Evolutionary conservation across 2,113 vertebrate species (phyloP).

Genomic region (Scolopax mira): DNA sequence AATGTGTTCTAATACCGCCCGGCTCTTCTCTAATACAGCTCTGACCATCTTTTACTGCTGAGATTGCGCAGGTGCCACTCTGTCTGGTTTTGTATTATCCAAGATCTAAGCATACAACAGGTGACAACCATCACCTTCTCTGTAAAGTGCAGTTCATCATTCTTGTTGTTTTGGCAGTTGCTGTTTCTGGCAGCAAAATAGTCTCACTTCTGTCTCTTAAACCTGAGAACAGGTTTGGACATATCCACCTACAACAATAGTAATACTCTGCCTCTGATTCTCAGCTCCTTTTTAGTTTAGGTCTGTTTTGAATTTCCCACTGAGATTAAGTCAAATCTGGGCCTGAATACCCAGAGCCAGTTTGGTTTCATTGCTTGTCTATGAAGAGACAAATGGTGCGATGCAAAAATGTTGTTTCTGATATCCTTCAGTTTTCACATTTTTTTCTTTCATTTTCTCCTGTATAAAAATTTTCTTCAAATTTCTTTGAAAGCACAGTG

Average conservation of each 20-base stretch:
- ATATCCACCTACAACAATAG: not conserved
- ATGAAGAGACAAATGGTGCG: not conserved
- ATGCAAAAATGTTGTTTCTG: not conserved
- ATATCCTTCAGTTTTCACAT: not conserved
- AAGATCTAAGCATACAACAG: not conserved
- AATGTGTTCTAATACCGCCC: not conserved
- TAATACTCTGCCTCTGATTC: not conserved
- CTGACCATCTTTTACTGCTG: not conserved
- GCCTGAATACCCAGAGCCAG: not conserved
- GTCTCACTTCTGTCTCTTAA: not conserved
- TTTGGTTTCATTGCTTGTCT: not conserved
- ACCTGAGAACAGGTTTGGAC: not conserved
- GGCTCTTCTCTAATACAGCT: not conserved
- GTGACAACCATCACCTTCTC: not conserved
- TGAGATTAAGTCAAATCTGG: not conserved
- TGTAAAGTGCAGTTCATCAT: not conserved
- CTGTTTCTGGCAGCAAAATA: not conserved
- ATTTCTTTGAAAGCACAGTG: not conserved
- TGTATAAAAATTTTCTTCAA: not conserved
- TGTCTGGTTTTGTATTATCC: not conserved
- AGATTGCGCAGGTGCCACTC: rapidly evolving
- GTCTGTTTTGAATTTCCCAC: not conserved
- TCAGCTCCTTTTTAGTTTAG: not conserved
- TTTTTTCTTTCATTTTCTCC: not conserved
- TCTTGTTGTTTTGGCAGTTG: not conserved